These are phyloP conservation scores for Chaitophorus viminalis DNA, from an alignment of 2,888 invertebrate genomes.

Conservation along the genomic window DNA sequence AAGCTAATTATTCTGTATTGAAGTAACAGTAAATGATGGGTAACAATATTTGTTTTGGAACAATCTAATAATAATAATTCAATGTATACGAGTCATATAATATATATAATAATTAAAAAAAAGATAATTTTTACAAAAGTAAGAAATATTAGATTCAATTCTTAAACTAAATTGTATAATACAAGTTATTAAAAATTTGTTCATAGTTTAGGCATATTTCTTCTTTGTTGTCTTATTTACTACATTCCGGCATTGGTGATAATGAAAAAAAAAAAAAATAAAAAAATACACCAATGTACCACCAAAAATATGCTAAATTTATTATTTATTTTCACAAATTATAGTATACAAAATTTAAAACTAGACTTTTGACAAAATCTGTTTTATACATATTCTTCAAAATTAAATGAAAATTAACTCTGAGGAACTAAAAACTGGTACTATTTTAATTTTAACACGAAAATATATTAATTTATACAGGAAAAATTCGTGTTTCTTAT, in stretches of 20 bases:
- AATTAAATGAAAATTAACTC: conserved; percentile 29
- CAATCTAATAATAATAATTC: conserved; percentile 61
- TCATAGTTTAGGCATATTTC: conserved; percentile 46
- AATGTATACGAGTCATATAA: conserved; percentile 39
- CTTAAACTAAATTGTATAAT: conserved; percentile 59
- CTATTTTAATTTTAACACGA: neutral
- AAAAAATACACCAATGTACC: conserved; percentile 12
- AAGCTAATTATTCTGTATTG: conserved; percentile 32
- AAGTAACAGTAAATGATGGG: conserved; percentile 38
- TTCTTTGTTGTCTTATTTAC: conserved; percentile 43
- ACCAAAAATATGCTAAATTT: conserved; percentile 41
- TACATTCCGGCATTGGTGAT: neutral
- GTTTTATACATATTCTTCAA: conserved; percentile 12
- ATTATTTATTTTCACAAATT: conserved; percentile 39
- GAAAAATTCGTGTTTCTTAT: conserved; percentile 37
- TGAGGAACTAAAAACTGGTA: conserved; percentile 53
- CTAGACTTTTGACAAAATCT: conserved; percentile 22
- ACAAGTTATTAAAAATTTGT: conserved; percentile 58
- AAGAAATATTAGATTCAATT: conserved; percentile 53
- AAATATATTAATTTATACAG: conserved; percentile 26
- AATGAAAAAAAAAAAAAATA: conserved; percentile 2
- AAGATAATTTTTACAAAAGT: conserved; percentile 59
- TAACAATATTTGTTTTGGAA: conserved; percentile 43
- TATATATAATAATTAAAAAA: conserved; percentile 39
- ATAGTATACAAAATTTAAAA: conserved; percentile 47